Conservation (phyloP, 2,797 vertebrate genomes). For the Ctenopoma kingsleyae region DNA sequence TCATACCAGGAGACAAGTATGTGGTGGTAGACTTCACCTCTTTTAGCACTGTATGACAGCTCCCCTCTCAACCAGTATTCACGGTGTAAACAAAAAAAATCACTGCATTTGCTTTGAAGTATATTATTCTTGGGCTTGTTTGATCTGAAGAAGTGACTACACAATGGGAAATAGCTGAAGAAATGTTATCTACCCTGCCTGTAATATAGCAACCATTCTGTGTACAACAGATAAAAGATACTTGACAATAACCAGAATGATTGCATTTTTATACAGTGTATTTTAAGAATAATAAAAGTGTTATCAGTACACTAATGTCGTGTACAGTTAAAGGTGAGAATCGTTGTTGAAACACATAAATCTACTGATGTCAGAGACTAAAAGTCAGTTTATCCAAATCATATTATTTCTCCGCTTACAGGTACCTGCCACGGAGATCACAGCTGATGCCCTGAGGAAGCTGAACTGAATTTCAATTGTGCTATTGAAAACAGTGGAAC, state of each 20-base stretch:
- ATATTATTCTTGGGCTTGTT: slow-evolving; percentile 28
- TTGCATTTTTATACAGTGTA: not conserved
- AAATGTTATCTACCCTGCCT: slow-evolving; percentile 7
- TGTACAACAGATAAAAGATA: slow-evolving; percentile 2
- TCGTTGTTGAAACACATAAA: not conserved
- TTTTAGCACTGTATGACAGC: slow-evolving; percentile 40
- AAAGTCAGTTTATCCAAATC: not conserved
- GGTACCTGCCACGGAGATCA: not conserved
- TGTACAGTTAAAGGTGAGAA: not conserved
- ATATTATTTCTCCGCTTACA: not conserved
- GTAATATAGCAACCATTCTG: not conserved
- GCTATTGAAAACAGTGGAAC: not conserved
- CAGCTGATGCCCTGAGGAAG: not conserved
- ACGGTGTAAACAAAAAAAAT: slow-evolving; percentile 25
- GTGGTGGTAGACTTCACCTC: slow-evolving; percentile 40
- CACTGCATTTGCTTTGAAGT: slow-evolving; percentile 30
- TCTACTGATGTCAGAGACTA: not conserved
- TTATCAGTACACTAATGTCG: not conserved
- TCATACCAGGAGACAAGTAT: slow-evolving; percentile 42
- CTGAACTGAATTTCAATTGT: not conserved
- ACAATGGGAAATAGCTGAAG: slow-evolving; percentile 25
- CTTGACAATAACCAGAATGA: not conserved
- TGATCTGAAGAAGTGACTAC: slow-evolving; percentile 41
- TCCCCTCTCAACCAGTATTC: slow-evolving; percentile 28
- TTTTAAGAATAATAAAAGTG: not conserved